These are phyloP conservation scores for Abrostola triplasia DNA, from an alignment of 2,888 invertebrate species.

Conservation along the genomic window DNA sequence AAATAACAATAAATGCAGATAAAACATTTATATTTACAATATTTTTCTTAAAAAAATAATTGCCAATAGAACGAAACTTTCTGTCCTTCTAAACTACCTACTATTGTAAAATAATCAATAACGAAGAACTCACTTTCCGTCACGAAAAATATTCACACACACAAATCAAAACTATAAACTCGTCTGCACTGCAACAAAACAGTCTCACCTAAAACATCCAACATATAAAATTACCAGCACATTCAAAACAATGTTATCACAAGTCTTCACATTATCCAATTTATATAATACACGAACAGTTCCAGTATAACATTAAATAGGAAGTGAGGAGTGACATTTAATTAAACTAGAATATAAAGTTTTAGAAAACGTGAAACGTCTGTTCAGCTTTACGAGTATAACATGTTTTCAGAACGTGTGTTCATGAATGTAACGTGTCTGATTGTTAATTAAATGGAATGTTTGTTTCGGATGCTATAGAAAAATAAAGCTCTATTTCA, in stretches of 20 bases:
- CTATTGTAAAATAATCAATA: too few species aligned
- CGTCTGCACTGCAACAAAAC: constrained; percentile 29
- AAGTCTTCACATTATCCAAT: constrained; percentile 65
- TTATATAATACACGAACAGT: constrained; percentile 70
- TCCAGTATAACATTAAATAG: constrained; percentile 44
- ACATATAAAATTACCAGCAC: constrained; percentile 2
- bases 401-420: constrained; percentile 18
- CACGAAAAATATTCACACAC: too few species aligned
- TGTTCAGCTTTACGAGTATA: constrained; percentile 27
- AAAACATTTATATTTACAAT: too few species aligned
- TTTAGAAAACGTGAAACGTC: constrained; percentile 57
- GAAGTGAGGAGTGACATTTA: constrained; percentile 72
- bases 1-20: too few species aligned
- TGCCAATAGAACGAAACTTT: too few species aligned
- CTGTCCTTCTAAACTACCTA: too few species aligned
- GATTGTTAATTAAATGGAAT: constrained; percentile 1
- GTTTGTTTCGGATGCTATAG: neutral
- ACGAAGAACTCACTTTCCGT: too few species aligned
- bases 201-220: constrained; percentile 17
- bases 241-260: constrained; percentile 32
- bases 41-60: too few species aligned
- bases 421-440: constrained; percentile 6
- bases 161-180: neutral
- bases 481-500: neutral
- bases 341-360: constrained; percentile 62